Evolutionary conservation across 92 coral and sea anemone genomes (phyloP).

Genomic region (Zoanthus gigantus): DNA sequence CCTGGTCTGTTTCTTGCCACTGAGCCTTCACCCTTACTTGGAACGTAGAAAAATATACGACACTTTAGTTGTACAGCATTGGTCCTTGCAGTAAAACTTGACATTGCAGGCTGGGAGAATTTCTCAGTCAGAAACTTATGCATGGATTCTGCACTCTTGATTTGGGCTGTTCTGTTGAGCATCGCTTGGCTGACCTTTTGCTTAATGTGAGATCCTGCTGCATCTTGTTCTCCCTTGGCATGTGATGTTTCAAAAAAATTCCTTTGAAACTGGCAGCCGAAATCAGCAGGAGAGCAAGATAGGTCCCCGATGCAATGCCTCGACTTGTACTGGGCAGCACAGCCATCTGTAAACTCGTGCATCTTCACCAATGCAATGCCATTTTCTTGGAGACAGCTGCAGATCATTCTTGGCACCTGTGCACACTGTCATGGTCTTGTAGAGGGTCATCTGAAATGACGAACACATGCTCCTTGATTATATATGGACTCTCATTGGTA

Average conservation of each 20-base stretch:
- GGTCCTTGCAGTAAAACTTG: constrained; percentile 58
- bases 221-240: constrained; percentile 29
- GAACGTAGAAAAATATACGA: constrained; percentile 36
- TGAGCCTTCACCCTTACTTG: not conserved
- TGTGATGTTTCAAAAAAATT: constrained; percentile 26
- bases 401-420: constrained; percentile 41
- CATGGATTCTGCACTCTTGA: constrained; percentile 50
- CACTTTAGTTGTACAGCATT: constrained; percentile 24
- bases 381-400: constrained; percentile 20
- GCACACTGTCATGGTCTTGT: constrained; percentile 52
- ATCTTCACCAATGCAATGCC: constrained; percentile 20
- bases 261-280: constrained; percentile 35
- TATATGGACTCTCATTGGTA: constrained; percentile 44
- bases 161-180: constrained; percentile 47
- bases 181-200: constrained; percentile 52
- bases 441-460: constrained; percentile 52
- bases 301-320: constrained; percentile 46
- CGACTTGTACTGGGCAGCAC: constrained; percentile 50
- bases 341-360: constrained; percentile 56
- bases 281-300: constrained; percentile 47
- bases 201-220: constrained; percentile 21
- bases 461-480: constrained; percentile 54
- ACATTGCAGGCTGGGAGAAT: constrained; percentile 46
- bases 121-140: constrained; percentile 32
- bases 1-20: not conserved